Percentiles rank a stretch among this genome's conserved stretches.
Evolutionary conservation across 2,113 vertebrate species (phyloP).

Genomic region (Octodon degus): DNA sequence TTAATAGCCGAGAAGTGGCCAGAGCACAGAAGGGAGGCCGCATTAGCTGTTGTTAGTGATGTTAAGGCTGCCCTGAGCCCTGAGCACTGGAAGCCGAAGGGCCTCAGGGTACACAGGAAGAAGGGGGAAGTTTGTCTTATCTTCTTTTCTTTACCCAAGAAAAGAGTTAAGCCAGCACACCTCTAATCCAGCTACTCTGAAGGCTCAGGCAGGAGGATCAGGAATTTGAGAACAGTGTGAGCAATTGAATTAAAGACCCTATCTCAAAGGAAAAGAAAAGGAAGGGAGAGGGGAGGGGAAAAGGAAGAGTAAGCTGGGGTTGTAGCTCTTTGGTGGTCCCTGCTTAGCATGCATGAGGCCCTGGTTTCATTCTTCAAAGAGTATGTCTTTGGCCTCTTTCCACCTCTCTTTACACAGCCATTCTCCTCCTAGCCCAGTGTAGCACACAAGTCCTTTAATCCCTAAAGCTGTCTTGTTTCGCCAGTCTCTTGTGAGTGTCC

Average conservation of each 20-base stretch:
- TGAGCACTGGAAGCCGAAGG: not conserved
- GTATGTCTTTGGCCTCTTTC: slow-evolving; percentile 5
- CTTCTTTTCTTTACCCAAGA: not conserved
- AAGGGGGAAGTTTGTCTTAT: not conserved
- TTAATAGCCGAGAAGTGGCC: not conserved
- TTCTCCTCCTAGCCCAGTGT: not conserved
- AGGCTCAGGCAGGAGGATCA: not conserved
- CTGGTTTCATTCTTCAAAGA: not conserved
- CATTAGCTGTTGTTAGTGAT: not conserved
- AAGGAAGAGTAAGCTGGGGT: not conserved
- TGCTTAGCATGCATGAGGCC: not conserved
- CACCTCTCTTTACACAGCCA: not conserved
- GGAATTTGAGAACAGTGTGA: not conserved
- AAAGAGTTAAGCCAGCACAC: not conserved
- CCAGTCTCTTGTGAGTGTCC: not conserved
- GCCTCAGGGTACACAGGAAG: not conserved
- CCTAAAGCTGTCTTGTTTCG: not conserved
- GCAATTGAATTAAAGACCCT: not conserved
- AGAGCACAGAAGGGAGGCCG: not conserved
- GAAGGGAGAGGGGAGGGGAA: not conserved
- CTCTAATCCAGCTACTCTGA: not conserved
- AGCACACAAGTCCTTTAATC: not conserved
- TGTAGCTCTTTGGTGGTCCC: not conserved
- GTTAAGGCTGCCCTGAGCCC: not conserved
- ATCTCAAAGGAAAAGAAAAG: not conserved